Conservation (phyloP, 2,113 vertebrate species). For the Brachypodius melanocephalos region DNA sequence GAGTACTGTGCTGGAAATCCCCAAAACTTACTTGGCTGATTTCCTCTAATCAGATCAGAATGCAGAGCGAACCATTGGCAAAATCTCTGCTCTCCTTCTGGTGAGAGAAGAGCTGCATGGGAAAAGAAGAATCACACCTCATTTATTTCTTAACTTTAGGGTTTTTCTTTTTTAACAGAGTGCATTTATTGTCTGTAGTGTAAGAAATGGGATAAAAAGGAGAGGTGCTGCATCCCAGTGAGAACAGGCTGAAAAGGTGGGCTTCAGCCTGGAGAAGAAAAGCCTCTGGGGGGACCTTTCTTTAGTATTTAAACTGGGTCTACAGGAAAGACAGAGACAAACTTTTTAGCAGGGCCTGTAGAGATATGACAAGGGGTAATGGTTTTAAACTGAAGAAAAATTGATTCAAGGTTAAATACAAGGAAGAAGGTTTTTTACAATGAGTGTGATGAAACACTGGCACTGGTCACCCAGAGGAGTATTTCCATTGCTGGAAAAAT, state of each 20-base stretch:
- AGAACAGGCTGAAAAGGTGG: neutral
- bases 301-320: neutral
- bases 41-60: neutral
- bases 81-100: neutral
- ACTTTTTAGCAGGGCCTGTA: neutral
- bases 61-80: fast-evolving
- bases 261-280: neutral
- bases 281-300: neutral
- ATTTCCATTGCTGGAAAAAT: neutral
- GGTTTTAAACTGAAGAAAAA: neutral
- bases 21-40: fast-evolving
- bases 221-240: neutral
- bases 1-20: fast-evolving
- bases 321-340: neutral
- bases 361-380: fast-evolving
- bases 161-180: neutral
- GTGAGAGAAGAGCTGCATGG: fast-evolving
- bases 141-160: neutral
- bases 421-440: neutral
- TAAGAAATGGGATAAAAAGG: neutral
- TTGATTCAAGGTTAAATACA: neutral
- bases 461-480: neutral
- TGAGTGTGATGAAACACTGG: neutral
- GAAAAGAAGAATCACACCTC: neutral
- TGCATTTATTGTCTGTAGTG: neutral